Evolutionary conservation across 2,888 invertebrate species (phyloP).

Genomic region (Idaea straminata): DNA sequence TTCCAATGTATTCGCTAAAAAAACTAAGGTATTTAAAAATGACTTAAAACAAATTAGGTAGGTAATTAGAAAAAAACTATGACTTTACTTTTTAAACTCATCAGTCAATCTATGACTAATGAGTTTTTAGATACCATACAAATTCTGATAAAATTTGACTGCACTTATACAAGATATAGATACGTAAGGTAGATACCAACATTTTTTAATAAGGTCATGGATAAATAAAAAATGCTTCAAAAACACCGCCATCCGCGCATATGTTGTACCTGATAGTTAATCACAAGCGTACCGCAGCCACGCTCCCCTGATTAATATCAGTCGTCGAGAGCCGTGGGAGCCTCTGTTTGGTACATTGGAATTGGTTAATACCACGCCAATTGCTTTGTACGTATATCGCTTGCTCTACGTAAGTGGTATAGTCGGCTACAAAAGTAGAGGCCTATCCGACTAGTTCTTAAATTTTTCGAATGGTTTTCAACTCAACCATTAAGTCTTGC

Average conservation of each 20-base stretch:
- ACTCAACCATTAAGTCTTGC: no score
- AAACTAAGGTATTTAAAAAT: not conserved
- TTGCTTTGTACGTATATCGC: slow-evolving; percentile 13
- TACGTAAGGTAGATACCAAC: not conserved
- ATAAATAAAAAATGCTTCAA: not conserved
- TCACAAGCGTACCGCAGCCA: slow-evolving; percentile 19
- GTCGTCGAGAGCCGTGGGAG: slow-evolving; percentile 13
- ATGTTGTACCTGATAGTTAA: slow-evolving; percentile 11
- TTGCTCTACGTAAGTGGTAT: not conserved
- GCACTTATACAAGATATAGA: not conserved
- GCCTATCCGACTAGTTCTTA: not conserved
- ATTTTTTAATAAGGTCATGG: not conserved
- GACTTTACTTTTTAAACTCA: not conserved
- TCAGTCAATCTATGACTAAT: no score
- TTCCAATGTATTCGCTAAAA: not conserved
- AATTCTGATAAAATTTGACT: not conserved
- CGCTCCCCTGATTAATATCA: slow-evolving; percentile 27
- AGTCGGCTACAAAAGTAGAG: not conserved
- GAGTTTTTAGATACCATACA: no score
- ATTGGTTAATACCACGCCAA: slow-evolving; percentile 22
- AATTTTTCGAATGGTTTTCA: not conserved
- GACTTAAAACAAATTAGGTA: not conserved
- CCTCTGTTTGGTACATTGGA: slow-evolving; percentile 19
- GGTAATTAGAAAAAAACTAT: not conserved
- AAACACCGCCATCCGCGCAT: not conserved